Evolutionary conservation across 2,113 vertebrate species (phyloP).

Genomic region (Lipophrys pholis): DNA sequence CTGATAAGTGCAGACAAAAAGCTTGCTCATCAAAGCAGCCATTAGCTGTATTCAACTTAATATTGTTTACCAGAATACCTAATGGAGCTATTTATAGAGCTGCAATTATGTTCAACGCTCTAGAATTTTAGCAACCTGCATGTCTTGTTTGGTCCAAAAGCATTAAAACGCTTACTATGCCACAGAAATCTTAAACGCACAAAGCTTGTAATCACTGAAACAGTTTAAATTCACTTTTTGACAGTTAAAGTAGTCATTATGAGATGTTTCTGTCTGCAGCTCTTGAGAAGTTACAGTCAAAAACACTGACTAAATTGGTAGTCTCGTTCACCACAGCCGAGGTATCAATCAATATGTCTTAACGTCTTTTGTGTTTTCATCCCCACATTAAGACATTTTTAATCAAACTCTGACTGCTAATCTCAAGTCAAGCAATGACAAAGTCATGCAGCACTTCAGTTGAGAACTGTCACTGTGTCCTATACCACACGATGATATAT

Average conservation of each 20-base stretch:
- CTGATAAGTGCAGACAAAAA: background rate
- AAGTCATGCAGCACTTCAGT: constrained; percentile 18
- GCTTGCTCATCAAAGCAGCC: background rate
- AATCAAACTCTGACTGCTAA: constrained; percentile 17
- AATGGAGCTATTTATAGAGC: background rate
- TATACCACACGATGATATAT: constrained; percentile 46
- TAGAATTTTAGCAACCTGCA: background rate
- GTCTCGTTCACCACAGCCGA: background rate
- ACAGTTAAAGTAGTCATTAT: background rate
- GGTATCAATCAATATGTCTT: constrained; percentile 26
- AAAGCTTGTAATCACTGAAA: background rate
- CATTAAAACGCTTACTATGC: background rate
- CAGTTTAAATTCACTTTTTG: background rate
- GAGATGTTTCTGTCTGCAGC: too few relatives aligned
- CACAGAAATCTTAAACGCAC: background rate
- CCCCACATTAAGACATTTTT: constrained; percentile 14
- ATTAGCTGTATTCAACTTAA: background rate
- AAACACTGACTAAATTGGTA: background rate
- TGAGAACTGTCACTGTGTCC: constrained; percentile 20
- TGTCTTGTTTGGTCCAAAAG: background rate
- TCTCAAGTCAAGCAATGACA: constrained; percentile 10
- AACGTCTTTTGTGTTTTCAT: constrained; percentile 6
- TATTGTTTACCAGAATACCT: background rate
- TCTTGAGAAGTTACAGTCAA: background rate
- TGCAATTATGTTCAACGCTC: background rate